Evolutionary conservation across 2,797 vertebrate genomes (phyloP).

Genomic region (Paguma larvata): DNA sequence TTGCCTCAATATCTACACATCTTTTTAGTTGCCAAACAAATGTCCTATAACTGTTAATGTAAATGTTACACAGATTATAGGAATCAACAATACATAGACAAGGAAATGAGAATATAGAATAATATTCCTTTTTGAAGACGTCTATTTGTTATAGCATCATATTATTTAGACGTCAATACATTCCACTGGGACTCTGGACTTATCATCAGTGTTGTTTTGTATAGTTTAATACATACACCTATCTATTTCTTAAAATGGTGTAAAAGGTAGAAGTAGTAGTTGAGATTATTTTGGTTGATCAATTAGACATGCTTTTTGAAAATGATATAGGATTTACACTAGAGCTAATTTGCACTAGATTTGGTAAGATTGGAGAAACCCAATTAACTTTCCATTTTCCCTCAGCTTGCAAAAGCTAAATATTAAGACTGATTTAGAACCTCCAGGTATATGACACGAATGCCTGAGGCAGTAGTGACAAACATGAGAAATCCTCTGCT

Average conservation of each 20-base stretch:
- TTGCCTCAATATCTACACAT: background rate
- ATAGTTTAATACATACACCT: background rate
- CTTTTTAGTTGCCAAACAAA: background rate
- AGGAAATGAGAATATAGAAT: background rate
- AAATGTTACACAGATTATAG: background rate
- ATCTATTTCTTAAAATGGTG: background rate
- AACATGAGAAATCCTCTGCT: background rate
- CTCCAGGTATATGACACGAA: background rate
- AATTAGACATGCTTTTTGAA: background rate
- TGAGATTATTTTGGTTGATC: background rate
- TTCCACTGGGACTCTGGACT: background rate
- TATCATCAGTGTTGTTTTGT: background rate
- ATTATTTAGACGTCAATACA: background rate
- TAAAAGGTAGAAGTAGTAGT: background rate
- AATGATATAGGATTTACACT: background rate
- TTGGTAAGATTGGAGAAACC: background rate
- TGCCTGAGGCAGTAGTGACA: background rate
- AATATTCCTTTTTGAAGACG: background rate
- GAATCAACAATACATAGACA: background rate
- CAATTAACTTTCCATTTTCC: background rate
- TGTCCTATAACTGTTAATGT: background rate
- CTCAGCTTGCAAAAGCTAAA: background rate
- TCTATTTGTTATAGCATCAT: background rate
- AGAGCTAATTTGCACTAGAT: background rate
- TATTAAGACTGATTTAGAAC: background rate